Evolutionary conservation across 1,140 invertebrate genomes (phyloP), one percentile per base, ranked within the genome.

Genomic region (Battus philenor): DNA sequence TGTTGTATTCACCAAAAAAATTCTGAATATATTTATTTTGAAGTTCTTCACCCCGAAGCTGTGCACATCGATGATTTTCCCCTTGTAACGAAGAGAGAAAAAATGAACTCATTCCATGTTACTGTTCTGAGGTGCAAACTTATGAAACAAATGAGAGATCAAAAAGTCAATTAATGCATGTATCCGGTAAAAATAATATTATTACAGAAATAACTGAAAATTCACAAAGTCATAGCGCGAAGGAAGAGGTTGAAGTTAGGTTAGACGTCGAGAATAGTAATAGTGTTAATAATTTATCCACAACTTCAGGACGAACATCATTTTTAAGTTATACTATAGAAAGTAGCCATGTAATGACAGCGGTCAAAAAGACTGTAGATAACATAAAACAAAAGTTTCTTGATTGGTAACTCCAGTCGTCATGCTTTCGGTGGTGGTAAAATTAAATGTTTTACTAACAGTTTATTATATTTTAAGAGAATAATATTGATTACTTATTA

Each of bases 181-280:
- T 57, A 30, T 70, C 70, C 33, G 60, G 63, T 47, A 66, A 77
- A 41, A 55, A n/a, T n/a, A n/a, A n/a, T n/a, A n/a, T n/a, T n/a
- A n/a, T n/a, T n/a, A n/a, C n/a, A n/a, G n/a, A n/a, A n/a, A n/a
- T n/a, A n/a, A n/a, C n/a, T n/a, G n/a, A n/a, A n/a, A n/a, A n/a
- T n/a, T n/a, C n/a, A n/a, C n/a, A n/a, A n/a, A n/a, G n/a, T n/a
- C n/a, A n/a, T n/a, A n/a, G n/a, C n/a, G n/a, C n/a, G n/a, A n/a
- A n/a, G n/a, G n/a, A n/a, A n/a, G n/a, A n/a, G n/a, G n/a, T n/a
- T n/a, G n/a, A n/a, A n/a, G n/a, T n/a, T n/a, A n/a, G n/a, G n/a
- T n/a, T n/a, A n/a, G n/a, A n/a, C n/a, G n/a, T n/a, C n/a, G n/a
- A n/a, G n/a, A n/a, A n/a, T n/a, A n/a, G n/a, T n/a, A n/a, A n/a